Conservation (phyloP, 2,888 invertebrate genomes). For the Eupeodes luniger region DNA sequence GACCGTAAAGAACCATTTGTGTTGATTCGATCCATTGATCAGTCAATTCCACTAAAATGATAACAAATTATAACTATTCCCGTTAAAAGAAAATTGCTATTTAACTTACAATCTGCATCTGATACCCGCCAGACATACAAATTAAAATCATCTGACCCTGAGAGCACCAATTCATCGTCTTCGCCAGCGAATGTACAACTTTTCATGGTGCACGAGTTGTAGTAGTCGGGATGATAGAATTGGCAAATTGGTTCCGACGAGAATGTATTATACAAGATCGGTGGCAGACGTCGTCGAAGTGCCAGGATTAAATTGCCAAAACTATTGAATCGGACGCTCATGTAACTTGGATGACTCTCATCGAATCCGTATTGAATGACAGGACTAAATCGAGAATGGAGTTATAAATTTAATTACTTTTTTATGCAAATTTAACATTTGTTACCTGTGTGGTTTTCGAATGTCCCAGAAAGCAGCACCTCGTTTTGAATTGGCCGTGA, state of each 20-base stretch:
- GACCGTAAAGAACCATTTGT: conserved; percentile 94
- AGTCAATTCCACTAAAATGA: conserved; percentile 80
- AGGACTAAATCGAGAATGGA: conserved; percentile 85
- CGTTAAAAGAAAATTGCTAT: neutral
- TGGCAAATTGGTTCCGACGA: conserved; percentile 90
- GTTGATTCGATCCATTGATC: conserved; percentile 88
- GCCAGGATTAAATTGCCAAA: conserved; percentile 91
- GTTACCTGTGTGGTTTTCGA: conserved; percentile 91
- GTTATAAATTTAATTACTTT: conserved; percentile 8
- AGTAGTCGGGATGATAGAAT: conserved; percentile 96
- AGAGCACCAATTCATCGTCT: conserved; percentile 93
- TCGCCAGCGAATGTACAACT: conserved; percentile 97
- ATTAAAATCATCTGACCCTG: conserved; percentile 98
- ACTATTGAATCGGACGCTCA: conserved; percentile 96
- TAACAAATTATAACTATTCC: neutral
- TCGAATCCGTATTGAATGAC: conserved; percentile 88
- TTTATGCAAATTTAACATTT: neutral
- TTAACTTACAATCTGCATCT: conserved; percentile 85
- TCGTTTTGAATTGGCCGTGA: conserved; percentile 95
- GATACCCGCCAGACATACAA: conserved; percentile 97
- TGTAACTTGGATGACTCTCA: conserved; percentile 90
- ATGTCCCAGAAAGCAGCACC: conserved; percentile 96
- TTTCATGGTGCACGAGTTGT: conserved; percentile 98
- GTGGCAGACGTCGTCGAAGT: conserved; percentile 93
- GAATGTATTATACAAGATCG: conserved; percentile 91